Conservation (phyloP, 2,888 invertebrate species). For the Tetheella fluctuosa region DNA sequence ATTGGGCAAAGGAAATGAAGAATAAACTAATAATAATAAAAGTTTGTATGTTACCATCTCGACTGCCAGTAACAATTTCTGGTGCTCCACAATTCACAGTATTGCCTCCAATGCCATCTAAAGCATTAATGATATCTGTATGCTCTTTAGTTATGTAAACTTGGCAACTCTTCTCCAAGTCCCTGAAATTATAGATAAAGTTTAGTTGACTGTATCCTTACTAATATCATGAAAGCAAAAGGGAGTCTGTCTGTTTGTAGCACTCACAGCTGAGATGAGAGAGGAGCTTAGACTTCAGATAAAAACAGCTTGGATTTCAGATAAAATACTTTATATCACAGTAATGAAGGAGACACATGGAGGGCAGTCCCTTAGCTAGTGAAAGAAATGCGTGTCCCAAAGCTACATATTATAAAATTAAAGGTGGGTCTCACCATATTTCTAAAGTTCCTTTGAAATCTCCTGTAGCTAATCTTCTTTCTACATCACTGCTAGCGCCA, state of each 20-base stretch:
- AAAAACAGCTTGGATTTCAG: too few species aligned
- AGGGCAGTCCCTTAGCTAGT: too few species aligned
- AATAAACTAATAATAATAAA: background rate
- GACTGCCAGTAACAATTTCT: conserved; percentile 96
- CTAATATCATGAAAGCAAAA: too few species aligned
- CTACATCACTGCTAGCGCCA: conserved; percentile 92
- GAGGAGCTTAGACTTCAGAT: too few species aligned
- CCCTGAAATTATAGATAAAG: conserved; percentile 81
- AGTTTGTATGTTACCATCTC: conserved; percentile 90
- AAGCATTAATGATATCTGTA: conserved; percentile 93
- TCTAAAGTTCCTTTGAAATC: conserved; percentile 94
- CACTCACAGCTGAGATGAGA: too few species aligned
- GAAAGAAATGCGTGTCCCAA: too few species aligned
- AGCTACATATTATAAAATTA: too few species aligned
- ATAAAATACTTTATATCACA: too few species aligned
- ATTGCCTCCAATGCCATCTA: conserved; percentile 95
- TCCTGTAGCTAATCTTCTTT: conserved; percentile 94
- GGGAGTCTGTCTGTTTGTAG: too few species aligned
- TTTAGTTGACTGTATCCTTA: background rate
- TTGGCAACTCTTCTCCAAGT: conserved; percentile 90
- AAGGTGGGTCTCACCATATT: conserved; percentile 86
- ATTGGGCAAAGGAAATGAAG: too few species aligned
- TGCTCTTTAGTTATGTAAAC: conserved; percentile 92
- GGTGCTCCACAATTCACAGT: conserved; percentile 94
- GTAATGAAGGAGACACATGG: too few species aligned